Base-by-base conservation (phyloP, 1,140 invertebrate species). In the Ceratitis capitata region DNA sequence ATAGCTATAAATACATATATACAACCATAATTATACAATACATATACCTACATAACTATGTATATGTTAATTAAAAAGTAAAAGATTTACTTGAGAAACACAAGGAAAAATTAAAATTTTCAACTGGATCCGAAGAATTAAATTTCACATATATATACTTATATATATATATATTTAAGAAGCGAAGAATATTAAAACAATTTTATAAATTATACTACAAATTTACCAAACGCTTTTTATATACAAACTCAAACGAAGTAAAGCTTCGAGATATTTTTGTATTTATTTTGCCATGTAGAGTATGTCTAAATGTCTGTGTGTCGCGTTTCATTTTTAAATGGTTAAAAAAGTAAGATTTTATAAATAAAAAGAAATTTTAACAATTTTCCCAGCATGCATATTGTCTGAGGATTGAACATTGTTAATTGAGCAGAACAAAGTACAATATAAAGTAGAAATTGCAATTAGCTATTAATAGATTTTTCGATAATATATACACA, bases 281-380 rank as follows among this genome's bases (percentile, higher is more conserved):
- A 88, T 85, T 87, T 89, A 88, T 86, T 89, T 89, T 89, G 89
- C 89, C n/a, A 14, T 23, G 78, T 87, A 53, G 88, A 85, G 86
- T 87, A 69, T 87, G 82, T 89, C 61, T 39, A 69, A 69, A 69
- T 69, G 89, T 88, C 86, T 88, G 53, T 86, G 86, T 89, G 88
- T 89, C 89, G 86, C 87, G 85, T 87, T 88, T 86, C 53, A 58
- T 89, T 89, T 49, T 47, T n/a, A n/a, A n/a, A n/a, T n/a, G n/a
- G n/a, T n/a, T n/a, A n/a, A n/a, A n/a, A n/a, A 19, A 19, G n/a
- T 35, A 19, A 69, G 3, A 69, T 69, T 6, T 16, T 26, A 32
- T 61, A 10, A 61, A 14, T 61, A 61, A 61, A 29, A 61, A 61
- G 26, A 61, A 23, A 32, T 23, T n/a, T 61, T 61, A 56, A 61